phyloP scores from a whole-genome alignment of 2,113 vertebrate species.

The Sceloporus undulatus region DNA sequence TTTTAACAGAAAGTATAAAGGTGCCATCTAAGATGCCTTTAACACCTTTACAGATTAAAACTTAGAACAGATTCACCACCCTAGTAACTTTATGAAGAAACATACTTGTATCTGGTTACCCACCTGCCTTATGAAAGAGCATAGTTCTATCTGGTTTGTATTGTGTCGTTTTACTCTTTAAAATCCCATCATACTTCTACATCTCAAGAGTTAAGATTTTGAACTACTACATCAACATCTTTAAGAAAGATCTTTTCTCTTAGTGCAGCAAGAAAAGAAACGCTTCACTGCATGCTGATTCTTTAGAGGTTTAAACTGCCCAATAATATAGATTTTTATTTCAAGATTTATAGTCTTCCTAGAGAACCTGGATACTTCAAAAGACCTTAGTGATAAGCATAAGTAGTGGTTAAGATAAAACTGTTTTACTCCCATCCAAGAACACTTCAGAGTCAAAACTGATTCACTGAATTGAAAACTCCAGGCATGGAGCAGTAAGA shows the following conservation, averaged over 20 bases:
- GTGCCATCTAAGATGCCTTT: no score
- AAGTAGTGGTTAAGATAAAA: slow-evolving; percentile 19
- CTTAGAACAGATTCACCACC: no score
- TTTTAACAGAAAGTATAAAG: no score
- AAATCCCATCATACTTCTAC: slow-evolving; percentile 33
- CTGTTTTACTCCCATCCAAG: background rate
- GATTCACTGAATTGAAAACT: slow-evolving; percentile 34
- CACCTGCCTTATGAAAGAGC: background rate
- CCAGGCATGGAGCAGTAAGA: slow-evolving; percentile 5
- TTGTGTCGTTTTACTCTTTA: slow-evolving; percentile 10
- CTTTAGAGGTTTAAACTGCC: slow-evolving; percentile 16
- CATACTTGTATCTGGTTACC: no score
- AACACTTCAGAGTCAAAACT: slow-evolving; percentile 28
- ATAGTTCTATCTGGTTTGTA: background rate
- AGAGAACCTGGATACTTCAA: slow-evolving; percentile 31
- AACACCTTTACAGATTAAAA: no score
- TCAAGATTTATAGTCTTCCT: slow-evolving; percentile 19
- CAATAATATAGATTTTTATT: slow-evolving; percentile 28
- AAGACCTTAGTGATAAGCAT: background rate
- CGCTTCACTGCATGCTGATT: slow-evolving; percentile 21
- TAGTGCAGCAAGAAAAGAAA: slow-evolving; percentile 31
- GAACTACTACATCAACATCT: slow-evolving; percentile 30
- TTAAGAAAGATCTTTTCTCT: background rate
- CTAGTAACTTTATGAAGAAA: no score
- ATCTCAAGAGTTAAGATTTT: slow-evolving; percentile 22